Base-by-base conservation (phyloP, 2,797 vertebrate species). In the Sebastolobus alascanus region DNA sequence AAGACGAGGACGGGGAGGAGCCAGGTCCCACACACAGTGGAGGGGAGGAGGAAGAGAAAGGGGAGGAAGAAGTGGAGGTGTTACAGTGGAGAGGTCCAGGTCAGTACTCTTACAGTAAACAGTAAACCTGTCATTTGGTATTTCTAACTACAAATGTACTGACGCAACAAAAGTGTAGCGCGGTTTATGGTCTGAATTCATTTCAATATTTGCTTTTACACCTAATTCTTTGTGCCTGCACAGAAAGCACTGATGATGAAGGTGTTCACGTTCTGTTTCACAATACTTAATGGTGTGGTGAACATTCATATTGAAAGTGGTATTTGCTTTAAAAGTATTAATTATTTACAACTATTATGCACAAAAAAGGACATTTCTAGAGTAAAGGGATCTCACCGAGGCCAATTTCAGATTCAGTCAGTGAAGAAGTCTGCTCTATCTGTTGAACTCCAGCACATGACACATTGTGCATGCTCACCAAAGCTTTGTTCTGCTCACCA, bases 21-120 rank as follows among this genome's bases (percentile, higher is more conserved):
- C 85, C 0, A 25, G 85, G 76, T 3, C 88, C 83, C 2, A 85
- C 80, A 0, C 95, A 91, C 79, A 94, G 89, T 9, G 61, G 82
- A 0, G 90, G 91, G 29, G 29, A 73, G 0, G 89, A 93, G 84
- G 92, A 96, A 25, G 93, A 95, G 14, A 93, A 91, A 2, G 88
- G 55, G 0, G 91, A 89, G 13, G 90, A 93, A 52, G 92, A 90
- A 50, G 80, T 87, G 60, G 94, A 94, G 20, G 16, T 14, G 2
- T 85, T 90, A 1, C 27, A 38, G 0, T 98, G 97, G 97, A 96
- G 88, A 0, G 96, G 97, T 43, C 98, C 98, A 95, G 98, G 98
- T 99, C 88, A 94, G 93, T 91, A 10, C 31, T 1, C 6, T 70
- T 58, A n/a, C 22, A 37, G 35, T 6, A 37, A 7, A 8, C n/a